A percentile compares a stretch with the other conserved stretches of the same genome.
These are phyloP conservation scores for Natrix natrix DNA, from an alignment of 2,797 vertebrate genomes.

Conservation along the genomic window DNA sequence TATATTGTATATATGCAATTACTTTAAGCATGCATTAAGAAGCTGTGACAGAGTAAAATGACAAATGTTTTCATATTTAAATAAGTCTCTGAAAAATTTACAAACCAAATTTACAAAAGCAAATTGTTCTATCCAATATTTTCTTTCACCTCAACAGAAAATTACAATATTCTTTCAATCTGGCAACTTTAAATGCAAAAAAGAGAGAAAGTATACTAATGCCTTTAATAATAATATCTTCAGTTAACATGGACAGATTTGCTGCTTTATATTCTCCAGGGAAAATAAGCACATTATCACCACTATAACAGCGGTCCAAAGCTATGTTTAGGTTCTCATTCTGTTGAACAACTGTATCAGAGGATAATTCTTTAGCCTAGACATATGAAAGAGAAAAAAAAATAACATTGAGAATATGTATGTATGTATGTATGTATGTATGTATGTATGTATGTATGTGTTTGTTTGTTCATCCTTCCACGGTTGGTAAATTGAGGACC, in stretches of 20 bases:
- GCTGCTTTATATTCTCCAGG: constrained; percentile 66
- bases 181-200: neutral
- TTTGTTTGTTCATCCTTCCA: too few relatives aligned
- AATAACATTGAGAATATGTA: neutral
- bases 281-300: constrained; percentile 59
- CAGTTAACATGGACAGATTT: constrained; percentile 63
- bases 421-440: too few relatives aligned
- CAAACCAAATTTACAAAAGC: neutral
- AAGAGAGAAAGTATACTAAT: neutral
- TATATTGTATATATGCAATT: neutral
- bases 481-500: too few relatives aligned
- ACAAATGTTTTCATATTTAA: neutral
- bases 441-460: too few relatives aligned
- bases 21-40: neutral
- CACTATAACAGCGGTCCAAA: constrained; percentile 61
- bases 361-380: constrained; percentile 59
- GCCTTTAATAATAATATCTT: constrained; percentile 65
- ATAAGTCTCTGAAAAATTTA: neutral
- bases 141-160: constrained; percentile 16
- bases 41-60: neutral
- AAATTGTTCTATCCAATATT: constrained; percentile 14
- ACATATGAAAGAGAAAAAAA: constrained; percentile 3
- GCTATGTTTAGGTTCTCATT: constrained; percentile 58
- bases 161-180: neutral
- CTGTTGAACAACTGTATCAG: constrained; percentile 60